Evolutionary conservation across 2,888 invertebrate genomes (phyloP), one percentile per base, ranked within the genome.

Genomic region (Hedya salicella): DNA sequence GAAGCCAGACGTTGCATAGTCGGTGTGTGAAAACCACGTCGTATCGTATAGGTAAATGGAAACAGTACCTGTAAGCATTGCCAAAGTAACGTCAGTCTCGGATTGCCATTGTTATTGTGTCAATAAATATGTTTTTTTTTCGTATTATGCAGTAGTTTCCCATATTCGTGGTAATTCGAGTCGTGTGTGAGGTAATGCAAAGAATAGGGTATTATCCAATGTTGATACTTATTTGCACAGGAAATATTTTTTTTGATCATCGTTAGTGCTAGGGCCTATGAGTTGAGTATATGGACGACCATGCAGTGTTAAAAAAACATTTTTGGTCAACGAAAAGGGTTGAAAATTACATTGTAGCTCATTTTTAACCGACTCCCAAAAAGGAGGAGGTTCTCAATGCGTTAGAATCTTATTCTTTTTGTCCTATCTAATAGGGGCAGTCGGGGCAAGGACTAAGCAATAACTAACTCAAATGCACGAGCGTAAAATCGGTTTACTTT

Each of bases 201-300:
- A 80, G 86, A 87, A 87, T 87, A 73, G 85, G 74, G 82, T 84
- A 86, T 87, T 87, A 87, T 86, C 80, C 85, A 87, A 87, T 78
- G 81, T 80, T 78, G 76, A 81, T 48, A 60, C 21, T 8, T 49
- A 49, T 30, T 19, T 44, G 2, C 3, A 6, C 52, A 32, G 21
- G 44, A 16, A 44, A 46, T 17, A 1, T n/a, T 25, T 44, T 13
- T 19, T 30, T 36, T 11, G 3, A 11, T 36, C 14, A 3, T 14
- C 42, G 3, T 1, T 16, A 42, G 3, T 14, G 42, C 14, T n/a
- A n/a, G n/a, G 14, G 3, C 5, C 1, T 8, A 36, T 36, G 25
- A 25, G 25, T 25, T 0, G 3, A 25, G 25, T n/a, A n/a, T n/a
- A n/a, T n/a, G n/a, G n/a, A n/a, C n/a, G n/a, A n/a, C n/a, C n/a